Evolutionary conservation across 1,140 invertebrate species (phyloP), one percentile per base, ranked within the genome.

Genomic region (Drosophila lini): DNA sequence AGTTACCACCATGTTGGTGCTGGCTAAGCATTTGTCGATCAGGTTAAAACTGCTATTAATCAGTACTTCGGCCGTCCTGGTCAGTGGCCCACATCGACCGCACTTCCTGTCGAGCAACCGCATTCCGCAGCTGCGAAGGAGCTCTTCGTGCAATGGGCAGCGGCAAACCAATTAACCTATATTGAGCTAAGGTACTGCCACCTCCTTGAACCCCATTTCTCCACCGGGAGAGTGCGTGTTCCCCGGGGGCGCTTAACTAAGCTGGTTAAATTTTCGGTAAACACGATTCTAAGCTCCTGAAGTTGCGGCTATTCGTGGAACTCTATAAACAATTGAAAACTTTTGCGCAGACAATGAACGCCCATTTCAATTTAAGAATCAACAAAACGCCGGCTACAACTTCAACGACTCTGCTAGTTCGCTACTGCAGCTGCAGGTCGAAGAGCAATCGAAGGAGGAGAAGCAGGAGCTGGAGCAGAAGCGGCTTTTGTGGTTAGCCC

Each of bases 271-370:
- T 76, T 78, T 58, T 58, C 25, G 68, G 75, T 42, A 68, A 77
- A 53, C 56, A 69, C 55, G 48, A 41, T 41, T 36, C 28, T 38
- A 34, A 32, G 11, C 41, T 41, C 13, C 7, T 31, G 25, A 42
- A 59, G 57, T 74, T 80, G 76, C 60, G 65, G 57, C 52, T 65
- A 38, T 78, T 83, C 75, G 67, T 78, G 57, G 55, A 60, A 90
- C 85, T 89, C 69, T 69, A 84, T 89, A 90, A 89, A 89, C 81
- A 89, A 89, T 81, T 90, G 69, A 84, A 89, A 89, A 89, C 50
- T 89, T 88, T 90, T 65, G 42, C 56, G 53, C 41, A 89, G 80
- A 81, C 80, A 83, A 81, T 75, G 69, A 62, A 79, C 84, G 84
- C 84, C 84, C 74, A 73, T 89, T 89, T 89, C 84, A 89, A 89